Conservation (phyloP, 2,888 invertebrate species). For the Agrotis ipsilon region DNA sequence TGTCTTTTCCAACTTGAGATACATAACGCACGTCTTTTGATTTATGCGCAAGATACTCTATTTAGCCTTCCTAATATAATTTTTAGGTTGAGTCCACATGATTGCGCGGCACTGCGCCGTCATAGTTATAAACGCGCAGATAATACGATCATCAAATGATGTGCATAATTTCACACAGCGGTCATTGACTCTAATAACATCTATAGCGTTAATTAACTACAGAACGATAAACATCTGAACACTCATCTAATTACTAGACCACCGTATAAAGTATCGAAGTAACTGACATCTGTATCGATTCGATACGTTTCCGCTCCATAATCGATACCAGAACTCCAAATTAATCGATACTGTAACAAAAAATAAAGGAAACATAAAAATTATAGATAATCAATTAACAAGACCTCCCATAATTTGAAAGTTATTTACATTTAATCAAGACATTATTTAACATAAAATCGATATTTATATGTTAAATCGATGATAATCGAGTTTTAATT, state of each 20-base stretch:
- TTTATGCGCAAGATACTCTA: no score
- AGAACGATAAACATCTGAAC: constrained; percentile 33
- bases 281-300: constrained; percentile 54
- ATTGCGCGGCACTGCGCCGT: no score
- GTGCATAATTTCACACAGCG: not conserved
- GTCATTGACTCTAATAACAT: constrained; percentile 42
- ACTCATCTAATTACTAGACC: constrained; percentile 35
- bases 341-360: constrained; percentile 58
- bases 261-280: constrained; percentile 22
- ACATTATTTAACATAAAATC: constrained; percentile 73
- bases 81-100: no score
- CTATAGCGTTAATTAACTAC: constrained; percentile 34
- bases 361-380: constrained; percentile 58
- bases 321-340: constrained; percentile 54
- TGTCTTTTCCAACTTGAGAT: no score
- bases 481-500: constrained; percentile 57
- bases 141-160: not conserved
- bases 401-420: constrained; percentile 70
- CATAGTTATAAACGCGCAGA: no score
- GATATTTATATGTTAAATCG: constrained; percentile 74
- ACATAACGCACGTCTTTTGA: no score
- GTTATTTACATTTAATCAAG: constrained; percentile 75
- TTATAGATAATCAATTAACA: constrained; percentile 68
- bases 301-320: constrained; percentile 47
- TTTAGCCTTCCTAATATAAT: no score